Base-by-base conservation (phyloP, 2,797 vertebrate species). In the Harpagifer antarcticus region DNA sequence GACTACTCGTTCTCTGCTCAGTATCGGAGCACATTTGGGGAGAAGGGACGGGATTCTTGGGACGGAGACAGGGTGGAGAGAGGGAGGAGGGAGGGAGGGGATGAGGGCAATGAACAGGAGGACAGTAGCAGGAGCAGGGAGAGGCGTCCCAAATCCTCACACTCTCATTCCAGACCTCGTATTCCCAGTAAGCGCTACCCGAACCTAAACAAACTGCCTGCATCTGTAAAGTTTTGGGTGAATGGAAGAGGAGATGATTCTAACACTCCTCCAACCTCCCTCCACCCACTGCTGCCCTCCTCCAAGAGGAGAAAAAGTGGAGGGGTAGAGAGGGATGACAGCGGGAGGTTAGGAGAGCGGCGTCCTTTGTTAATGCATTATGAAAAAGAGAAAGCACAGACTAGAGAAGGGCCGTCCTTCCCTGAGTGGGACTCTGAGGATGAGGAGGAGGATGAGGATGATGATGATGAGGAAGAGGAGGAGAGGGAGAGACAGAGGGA, bases 201-300 rank as follows among this genome's bases (percentile, higher is more conserved):
- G 3, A 96, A 95, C 85, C 90, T 95, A 20, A 92, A 95, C 83
- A 96, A 95, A 81, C 92, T 96, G 31, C 95, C 95, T 1, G 90
- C 95, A 1, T 96, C 95, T 0, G 95, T 96, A 47, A 96, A 95
- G 84, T 96, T 96, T 76, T 96, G 95, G 95, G 94, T 95, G 14
- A 94, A 92, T 60, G 89, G 91, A 7, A 92, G 89, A 84, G 91
- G 93, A 54, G 91, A 88, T 23, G 90, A 90, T 57, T 87, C 91
- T 4, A 91, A 91, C 40, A 88, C 91, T 40, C 92, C 93, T 56
- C 93, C 93, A 10, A 82, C 94, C 37, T 93, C 94, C 76, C 86
- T 95, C 31, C 94, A 95, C 56, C 93, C 94, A 0, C 90, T 95
- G 16, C 91, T 95, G 31, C 88, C 94, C 2, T 92, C 94, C 10